Conservation (phyloP, 2,888 invertebrate species). For the Melitaea athalia region DNA sequence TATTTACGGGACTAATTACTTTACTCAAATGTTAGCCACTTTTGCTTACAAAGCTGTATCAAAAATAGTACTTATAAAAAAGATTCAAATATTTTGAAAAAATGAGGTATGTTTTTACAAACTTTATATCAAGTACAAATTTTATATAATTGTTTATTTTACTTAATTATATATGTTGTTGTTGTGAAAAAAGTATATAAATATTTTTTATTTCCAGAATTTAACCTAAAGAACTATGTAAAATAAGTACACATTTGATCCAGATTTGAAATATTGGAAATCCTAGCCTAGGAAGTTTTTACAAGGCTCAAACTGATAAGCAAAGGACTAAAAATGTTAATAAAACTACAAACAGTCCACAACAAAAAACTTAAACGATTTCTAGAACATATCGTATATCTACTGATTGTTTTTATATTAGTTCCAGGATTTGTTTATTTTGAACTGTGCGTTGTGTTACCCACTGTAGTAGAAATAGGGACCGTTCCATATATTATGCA, state of each 20-base stretch:
- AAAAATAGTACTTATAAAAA: no score
- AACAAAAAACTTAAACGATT: conserved; percentile 61
- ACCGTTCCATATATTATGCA: conserved; percentile 82
- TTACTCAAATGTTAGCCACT: no score
- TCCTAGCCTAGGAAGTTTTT: not conserved
- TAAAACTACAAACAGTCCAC: conserved; percentile 55
- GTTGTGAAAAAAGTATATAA: not conserved
- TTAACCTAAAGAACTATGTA: not conserved
- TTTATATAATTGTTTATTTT: no score
- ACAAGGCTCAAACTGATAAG: not conserved
- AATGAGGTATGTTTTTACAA: no score
- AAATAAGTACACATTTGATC: not conserved
- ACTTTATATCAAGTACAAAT: no score
- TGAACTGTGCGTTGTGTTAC: conserved; percentile 89
- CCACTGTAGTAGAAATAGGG: conserved; percentile 83
- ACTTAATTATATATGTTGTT: no score
- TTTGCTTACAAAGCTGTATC: no score
- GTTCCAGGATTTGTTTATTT: conserved; percentile 87
- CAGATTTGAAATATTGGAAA: not conserved
- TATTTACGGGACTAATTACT: no score
- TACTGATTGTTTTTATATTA: conserved; percentile 81
- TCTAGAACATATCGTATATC: conserved; percentile 76
- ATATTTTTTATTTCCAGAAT: not conserved
- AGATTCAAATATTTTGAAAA: no score
- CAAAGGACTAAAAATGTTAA: conserved; percentile 53